Evolutionary conservation across 1,140 invertebrate species (phyloP), one percentile per base, ranked within the genome.

Genomic region (Heliconius hewitsoni): DNA sequence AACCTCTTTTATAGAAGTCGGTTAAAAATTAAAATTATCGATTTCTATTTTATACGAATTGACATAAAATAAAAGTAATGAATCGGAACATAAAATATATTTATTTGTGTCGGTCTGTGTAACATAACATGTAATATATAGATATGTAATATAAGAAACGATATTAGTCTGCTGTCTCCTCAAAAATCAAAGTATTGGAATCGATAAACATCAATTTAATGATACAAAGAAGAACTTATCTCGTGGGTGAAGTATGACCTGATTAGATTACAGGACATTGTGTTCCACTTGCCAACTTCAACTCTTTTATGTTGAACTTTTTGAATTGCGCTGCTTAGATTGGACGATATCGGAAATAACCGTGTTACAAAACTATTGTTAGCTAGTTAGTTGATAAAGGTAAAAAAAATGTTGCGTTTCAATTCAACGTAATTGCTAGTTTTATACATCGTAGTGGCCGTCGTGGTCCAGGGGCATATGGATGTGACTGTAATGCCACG

Each of bases 261-360:
- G 86, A 87, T 90, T 91, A 90, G 84, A 90, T 91, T 89, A 88
- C 73, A 80, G 73, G 82, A 88, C 88, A 90, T 90, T 90, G 86
- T 90, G 81, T 87, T 80, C 87, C 90, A 89, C 87, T 91, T 88
- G 84, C 84, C 85, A 88, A 86, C 82, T 86, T 87, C 81, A 82
- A 79, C 75, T 82, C 73, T 83, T 81, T 81, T 80, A 83, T 77
- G 82, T 82, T 84, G 81, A 78, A 78, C 77, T 78, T 78, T 66
- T 78, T 77, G 50, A 77, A 55, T 50, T 55, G 27, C 8, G 11
- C 70, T 77, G 6, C 23, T 77, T 42, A 71, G 27, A 60, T 75
- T 60, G 50, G n/a, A 74, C 30, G 60, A 66, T 66, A 66, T 66
- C 60, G 60, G 23, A 27, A 66, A 27, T 66, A 27, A 72, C 37